Evolutionary conservation across 2,113 vertebrate genomes (phyloP).

Genomic region (Arothron firmamentum): DNA sequence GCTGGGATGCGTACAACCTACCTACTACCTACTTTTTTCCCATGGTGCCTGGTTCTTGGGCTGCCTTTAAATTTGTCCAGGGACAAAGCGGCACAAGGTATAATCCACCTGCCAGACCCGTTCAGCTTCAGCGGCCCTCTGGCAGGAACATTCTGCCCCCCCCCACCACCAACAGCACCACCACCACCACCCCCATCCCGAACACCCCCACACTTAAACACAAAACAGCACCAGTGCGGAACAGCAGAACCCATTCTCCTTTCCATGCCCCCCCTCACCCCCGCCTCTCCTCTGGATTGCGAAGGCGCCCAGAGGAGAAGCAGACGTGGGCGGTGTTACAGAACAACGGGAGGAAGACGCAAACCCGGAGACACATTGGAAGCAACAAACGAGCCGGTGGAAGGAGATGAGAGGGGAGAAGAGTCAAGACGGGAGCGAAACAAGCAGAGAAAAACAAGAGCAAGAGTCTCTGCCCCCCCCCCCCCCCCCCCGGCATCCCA

Average conservation of each 20-base stretch:
- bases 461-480: not conserved
- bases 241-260: slow-evolving; percentile 61
- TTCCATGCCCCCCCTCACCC: slow-evolving; percentile 28
- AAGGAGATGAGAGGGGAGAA: slow-evolving; percentile 36
- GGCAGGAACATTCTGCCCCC: slow-evolving; percentile 74
- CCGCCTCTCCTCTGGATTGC: slow-evolving; percentile 50
- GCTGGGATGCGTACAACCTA: slow-evolving; percentile 3
- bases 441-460: slow-evolving; percentile 33
- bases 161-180: not conserved
- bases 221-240: slow-evolving; percentile 73
- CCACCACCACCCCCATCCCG: not conserved
- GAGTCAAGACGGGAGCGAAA: slow-evolving; percentile 36
- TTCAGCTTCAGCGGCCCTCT: slow-evolving; percentile 66
- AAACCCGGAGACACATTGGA: slow-evolving; percentile 9
- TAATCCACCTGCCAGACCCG: slow-evolving; percentile 77
- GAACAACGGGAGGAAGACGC: slow-evolving; percentile 37
- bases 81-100: slow-evolving; percentile 70
- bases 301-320: slow-evolving; percentile 40
- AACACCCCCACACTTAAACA: slow-evolving; percentile 66
- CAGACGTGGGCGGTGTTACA: slow-evolving; percentile 35
- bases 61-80: slow-evolving; percentile 74
- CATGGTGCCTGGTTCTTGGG: slow-evolving; percentile 60
- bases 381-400: slow-evolving; percentile 31
- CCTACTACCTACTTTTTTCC: slow-evolving; percentile 21
- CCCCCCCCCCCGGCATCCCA: slow-evolving; percentile 28